A percentile compares a stretch with the other conserved stretches of the same genome.
Conservation (phyloP, 2,113 vertebrate genomes). For the Cyprinodon tularosa region DNA sequence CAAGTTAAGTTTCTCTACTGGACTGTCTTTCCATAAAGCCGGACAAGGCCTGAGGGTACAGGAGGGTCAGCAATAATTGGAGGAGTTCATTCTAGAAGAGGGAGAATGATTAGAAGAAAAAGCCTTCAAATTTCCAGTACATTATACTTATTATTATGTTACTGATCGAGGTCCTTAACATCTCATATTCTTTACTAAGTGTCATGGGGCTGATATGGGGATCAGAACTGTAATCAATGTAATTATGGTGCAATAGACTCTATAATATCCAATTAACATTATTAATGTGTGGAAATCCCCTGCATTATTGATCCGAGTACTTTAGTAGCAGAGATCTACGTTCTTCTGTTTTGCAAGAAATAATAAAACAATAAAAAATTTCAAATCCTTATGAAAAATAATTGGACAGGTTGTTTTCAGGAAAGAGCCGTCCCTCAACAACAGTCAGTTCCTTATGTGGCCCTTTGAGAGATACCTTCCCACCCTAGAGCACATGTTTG, state of each 20-base stretch:
- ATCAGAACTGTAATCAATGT: not conserved
- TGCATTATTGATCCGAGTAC: too few relatives aligned
- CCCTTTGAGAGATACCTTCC: not conserved
- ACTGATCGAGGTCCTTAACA: too few relatives aligned
- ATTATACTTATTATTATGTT: too few relatives aligned
- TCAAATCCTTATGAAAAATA: not conserved
- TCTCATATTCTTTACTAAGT: too few relatives aligned
- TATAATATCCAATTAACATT: too few relatives aligned
- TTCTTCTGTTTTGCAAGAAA: too few relatives aligned
- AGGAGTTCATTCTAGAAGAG: constrained; percentile 55
- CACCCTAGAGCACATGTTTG: not conserved
- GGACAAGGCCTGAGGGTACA: constrained; percentile 38
- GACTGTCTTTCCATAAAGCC: constrained; percentile 43
- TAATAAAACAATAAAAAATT: too few relatives aligned
- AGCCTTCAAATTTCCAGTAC: constrained; percentile 32
- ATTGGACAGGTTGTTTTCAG: not conserved
- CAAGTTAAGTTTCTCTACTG: constrained; percentile 43
- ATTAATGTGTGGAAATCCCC: too few relatives aligned
- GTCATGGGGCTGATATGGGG: not conserved
- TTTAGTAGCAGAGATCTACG: too few relatives aligned
- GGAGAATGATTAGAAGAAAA: constrained; percentile 58
- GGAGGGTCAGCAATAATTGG: constrained; percentile 59
- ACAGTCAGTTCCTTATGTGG: not conserved
- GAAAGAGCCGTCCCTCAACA: not conserved
- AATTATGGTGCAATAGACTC: too few relatives aligned